Base-by-base conservation (phyloP, 2,113 vertebrate species). In the Taurulus bubalis region DNA sequence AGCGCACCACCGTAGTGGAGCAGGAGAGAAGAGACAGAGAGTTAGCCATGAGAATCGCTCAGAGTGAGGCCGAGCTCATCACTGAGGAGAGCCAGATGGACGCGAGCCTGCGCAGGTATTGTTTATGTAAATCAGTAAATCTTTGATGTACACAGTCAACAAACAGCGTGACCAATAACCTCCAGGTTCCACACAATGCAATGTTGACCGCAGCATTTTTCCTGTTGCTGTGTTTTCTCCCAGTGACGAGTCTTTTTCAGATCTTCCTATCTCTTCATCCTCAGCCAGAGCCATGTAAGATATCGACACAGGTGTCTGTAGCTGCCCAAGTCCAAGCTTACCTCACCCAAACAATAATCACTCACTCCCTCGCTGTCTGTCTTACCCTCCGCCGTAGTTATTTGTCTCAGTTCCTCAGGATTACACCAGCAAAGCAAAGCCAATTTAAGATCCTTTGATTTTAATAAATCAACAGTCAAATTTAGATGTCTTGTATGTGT, bases 11-110 rank as follows among this genome's bases (percentile, higher is more conserved):
- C 0, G 85, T 98, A 1, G 79, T 98, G 82, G 98, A 99, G 72
- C 98, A 99, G 93, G 98, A 99, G 58, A 96, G 96, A 22, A 93
- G 98, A 36, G 98, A 99, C 91, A 87, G 96, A 8, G 98, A 99
- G 85, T 93, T 99, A 69, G 98, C 98, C 16, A 96, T 99, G 95
- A 94, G 98, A 38, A 99, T 99, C 22, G 98, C 97, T 51, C 97
- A 97, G 90, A 99, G 95, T 0, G 98, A 99, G 68, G 94, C 98
- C 0, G 98, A 99, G 80, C 98, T 99, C 85, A 98, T 98, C 93
- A 96, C 87, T 1, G 98, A 99, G 0, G 98, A 99, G 45, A 91
- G 92, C 9, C 96, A 97, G 87, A 71, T 93, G 1, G 98, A 99
- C 71, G 72, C 87, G 0, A 91, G 91, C 2, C 94, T 99, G 74